phyloP scores from a whole-genome alignment of 2,888 invertebrate species.

The Hyles lineata region DNA sequence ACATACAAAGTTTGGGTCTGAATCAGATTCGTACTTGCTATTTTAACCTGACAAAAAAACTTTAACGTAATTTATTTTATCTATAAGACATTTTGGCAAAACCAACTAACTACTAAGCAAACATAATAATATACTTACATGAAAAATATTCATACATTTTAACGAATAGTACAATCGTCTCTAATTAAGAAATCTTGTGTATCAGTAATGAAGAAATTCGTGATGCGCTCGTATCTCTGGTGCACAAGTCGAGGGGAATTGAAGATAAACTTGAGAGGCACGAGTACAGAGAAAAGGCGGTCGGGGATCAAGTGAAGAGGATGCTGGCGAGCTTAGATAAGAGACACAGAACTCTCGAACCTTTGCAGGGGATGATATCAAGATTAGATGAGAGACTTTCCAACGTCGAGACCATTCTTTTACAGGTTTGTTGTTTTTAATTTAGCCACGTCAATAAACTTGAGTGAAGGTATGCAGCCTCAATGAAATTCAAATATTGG shows the following conservation, averaged over 20 bases:
- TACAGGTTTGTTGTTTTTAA: slow-evolving; percentile 83
- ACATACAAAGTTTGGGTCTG: no score
- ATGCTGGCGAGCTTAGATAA: slow-evolving; percentile 89
- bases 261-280: slow-evolving; percentile 94
- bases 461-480: no score
- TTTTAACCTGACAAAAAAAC: no score
- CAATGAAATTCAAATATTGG: no score
- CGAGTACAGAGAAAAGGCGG: slow-evolving; percentile 91
- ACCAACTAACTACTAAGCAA: no score
- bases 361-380: slow-evolving; percentile 87
- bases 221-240: slow-evolving; percentile 91
- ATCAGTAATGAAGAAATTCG: slow-evolving; percentile 89
- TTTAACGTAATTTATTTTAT: no score
- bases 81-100: no score
- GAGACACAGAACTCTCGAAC: slow-evolving; percentile 88
- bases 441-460: background rate
- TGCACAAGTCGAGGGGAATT: slow-evolving; percentile 91
- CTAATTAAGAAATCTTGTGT: background rate
- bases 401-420: slow-evolving; percentile 90
- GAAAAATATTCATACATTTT: no score
- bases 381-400: slow-evolving; percentile 90
- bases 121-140: no score
- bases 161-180: no score
- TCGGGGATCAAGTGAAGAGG: slow-evolving; percentile 92
- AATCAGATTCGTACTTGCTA: no score